phyloP scores from a whole-genome alignment of 2,113 vertebrate genomes.

The Clinocottus analis region DNA sequence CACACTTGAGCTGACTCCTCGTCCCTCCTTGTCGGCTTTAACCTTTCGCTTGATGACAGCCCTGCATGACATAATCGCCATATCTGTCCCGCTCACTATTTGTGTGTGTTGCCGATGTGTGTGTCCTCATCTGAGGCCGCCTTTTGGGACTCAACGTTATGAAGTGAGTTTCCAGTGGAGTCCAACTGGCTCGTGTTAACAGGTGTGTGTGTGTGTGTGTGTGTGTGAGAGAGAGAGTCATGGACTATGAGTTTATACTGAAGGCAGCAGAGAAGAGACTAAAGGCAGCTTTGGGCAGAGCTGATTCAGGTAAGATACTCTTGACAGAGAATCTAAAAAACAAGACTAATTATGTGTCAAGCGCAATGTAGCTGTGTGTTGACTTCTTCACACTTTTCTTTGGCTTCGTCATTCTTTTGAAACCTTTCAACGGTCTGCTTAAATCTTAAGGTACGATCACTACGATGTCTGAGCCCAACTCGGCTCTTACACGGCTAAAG shows the following conservation, averaged over 20 bases:
- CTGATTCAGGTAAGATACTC: constrained; percentile 62
- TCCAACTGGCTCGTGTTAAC: neutral
- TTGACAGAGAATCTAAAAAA: neutral
- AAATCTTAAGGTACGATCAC: no score
- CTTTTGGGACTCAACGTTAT: constrained; percentile 3
- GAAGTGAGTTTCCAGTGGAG: constrained; percentile 14
- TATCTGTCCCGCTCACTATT: constrained; percentile 38
- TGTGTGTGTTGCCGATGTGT: constrained; percentile 21
- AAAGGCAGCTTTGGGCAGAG: constrained; percentile 64
- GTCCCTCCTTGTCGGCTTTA: constrained; percentile 47
- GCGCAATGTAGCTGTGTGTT: neutral
- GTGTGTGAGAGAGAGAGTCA: constrained; percentile 23
- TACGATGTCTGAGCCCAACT: no score
- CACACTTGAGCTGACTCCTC: constrained; percentile 54
- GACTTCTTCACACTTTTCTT: neutral
- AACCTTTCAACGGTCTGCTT: neutral
- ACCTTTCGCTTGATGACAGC: constrained; percentile 71
- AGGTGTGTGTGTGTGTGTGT: constrained; percentile 5
- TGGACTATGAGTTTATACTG: constrained; percentile 76
- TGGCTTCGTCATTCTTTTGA: neutral
- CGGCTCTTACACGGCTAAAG: neutral
- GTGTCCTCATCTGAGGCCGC: constrained; percentile 17
- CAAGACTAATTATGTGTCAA: no score
- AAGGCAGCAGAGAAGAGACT: constrained; percentile 70
- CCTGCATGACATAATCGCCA: constrained; percentile 57